A percentile compares a stretch with the other conserved stretches of the same genome.
These are phyloP conservation scores for Trogon surrucura DNA, from an alignment of 2,113 vertebrate genomes.

Conservation along the genomic window DNA sequence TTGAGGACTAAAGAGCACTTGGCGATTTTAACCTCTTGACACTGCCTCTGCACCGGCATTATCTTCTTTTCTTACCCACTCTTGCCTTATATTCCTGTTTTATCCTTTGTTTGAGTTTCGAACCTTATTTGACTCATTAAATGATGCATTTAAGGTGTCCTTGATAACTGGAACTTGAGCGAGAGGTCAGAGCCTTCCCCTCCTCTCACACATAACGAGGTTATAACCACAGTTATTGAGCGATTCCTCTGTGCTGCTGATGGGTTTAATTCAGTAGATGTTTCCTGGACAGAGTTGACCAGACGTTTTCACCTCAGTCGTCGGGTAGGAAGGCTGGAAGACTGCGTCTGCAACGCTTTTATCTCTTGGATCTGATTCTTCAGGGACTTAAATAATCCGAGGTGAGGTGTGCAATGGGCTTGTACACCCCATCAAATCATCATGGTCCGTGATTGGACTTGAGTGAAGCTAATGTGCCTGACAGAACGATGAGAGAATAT, in stretches of 20 bases:
- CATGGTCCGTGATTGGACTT: not conserved
- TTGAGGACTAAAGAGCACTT: not conserved
- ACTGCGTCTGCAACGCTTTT: not conserved
- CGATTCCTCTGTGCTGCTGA: not conserved
- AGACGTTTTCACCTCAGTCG: not conserved
- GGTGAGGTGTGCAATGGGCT: not conserved
- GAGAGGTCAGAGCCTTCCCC: not conserved
- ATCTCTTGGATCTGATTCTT: not conserved
- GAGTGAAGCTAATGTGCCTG: fast-evolving
- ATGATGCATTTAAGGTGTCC: not conserved
- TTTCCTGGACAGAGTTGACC: not conserved
- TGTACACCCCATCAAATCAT: not conserved
- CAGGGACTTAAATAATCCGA: not conserved
- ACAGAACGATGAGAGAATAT: not conserved
- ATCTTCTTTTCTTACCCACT: not conserved
- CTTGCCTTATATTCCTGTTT: not conserved
- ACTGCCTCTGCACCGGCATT: not conserved
- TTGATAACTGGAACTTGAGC: not conserved
- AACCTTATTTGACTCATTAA: not conserved
- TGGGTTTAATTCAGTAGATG: not conserved
- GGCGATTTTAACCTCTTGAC: not conserved
- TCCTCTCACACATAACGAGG: not conserved
- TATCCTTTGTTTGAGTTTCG: not conserved
- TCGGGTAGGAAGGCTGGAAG: not conserved
- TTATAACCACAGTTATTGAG: not conserved